Evolutionary conservation across 2,888 invertebrate genomes (phyloP).

Genomic region (Aelia acuminata): DNA sequence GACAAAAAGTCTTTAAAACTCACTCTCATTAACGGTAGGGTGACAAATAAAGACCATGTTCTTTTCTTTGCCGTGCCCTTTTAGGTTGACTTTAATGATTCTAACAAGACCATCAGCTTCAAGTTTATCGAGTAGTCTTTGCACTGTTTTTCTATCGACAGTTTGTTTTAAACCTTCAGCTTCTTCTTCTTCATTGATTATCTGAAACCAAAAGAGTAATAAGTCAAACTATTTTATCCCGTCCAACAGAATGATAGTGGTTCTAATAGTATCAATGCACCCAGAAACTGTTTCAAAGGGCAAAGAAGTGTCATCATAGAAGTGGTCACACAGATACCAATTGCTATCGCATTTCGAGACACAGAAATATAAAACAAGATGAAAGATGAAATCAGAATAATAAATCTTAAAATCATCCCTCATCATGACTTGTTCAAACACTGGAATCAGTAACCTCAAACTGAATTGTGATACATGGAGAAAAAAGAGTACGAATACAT

Average conservation of each 20-base stretch:
- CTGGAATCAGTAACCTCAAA: too few species aligned
- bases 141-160: constrained; percentile 78
- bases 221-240: neutral
- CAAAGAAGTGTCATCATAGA: too few species aligned
- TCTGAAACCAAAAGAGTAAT: constrained; percentile 66
- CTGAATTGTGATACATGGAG: too few species aligned
- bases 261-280: neutral
- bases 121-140: constrained; percentile 75
- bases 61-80: constrained; percentile 70
- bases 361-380: too few species aligned
- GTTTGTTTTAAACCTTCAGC: constrained; percentile 73
- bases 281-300: too few species aligned
- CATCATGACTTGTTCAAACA: too few species aligned
- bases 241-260: neutral
- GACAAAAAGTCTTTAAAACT: constrained; percentile 65
- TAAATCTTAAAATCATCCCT: too few species aligned
- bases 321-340: too few species aligned
- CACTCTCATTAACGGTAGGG: constrained; percentile 69
- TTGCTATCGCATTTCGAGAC: too few species aligned
- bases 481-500: too few species aligned
- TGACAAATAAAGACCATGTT: constrained; percentile 73
- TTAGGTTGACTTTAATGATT: constrained; percentile 71
- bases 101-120: constrained; percentile 74
- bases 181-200: constrained; percentile 73
- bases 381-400: too few species aligned